A percentile compares a stretch with the other conserved stretches of the same genome.
Conservation (phyloP, 2,888 invertebrate genomes). For the Agrilus mali region DNA sequence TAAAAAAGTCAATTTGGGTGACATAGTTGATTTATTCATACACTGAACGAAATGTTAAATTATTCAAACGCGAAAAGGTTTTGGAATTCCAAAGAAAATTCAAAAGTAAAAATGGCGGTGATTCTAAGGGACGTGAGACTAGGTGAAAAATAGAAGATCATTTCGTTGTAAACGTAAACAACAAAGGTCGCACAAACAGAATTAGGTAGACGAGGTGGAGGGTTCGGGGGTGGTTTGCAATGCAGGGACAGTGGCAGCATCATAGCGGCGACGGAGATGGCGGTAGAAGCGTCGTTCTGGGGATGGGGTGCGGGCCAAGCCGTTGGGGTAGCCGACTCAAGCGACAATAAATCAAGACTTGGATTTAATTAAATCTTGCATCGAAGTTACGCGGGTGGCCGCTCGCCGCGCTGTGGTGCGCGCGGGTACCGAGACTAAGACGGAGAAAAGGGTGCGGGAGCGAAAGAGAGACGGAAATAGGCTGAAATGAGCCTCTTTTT, state of each 20-base stretch:
- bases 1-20: too few relatives aligned
- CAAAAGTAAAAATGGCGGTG: too few relatives aligned
- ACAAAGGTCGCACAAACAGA: too few relatives aligned
- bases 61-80: too few relatives aligned
- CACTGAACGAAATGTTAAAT: too few relatives aligned
- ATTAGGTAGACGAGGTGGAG: too few relatives aligned
- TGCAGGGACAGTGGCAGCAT: background rate
- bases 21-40: too few relatives aligned
- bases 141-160: too few relatives aligned
- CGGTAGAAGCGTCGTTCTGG: conserved; percentile 13
- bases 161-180: too few relatives aligned
- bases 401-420: conserved; percentile 35
- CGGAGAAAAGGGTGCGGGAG: conserved; percentile 4
- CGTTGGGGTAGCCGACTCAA: conserved; percentile 20
- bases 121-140: too few relatives aligned
- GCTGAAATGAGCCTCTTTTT: too few relatives aligned
- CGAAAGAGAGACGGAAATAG: background rate
- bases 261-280: conserved; percentile 12
- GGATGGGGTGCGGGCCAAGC: conserved; percentile 12
- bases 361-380: conserved; percentile 44
- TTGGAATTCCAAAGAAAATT: too few relatives aligned
- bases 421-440: conserved; percentile 10
- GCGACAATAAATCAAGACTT: conserved; percentile 42
- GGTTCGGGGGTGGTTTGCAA: background rate
- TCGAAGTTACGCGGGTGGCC: conserved; percentile 39